Evolutionary conservation across 2,888 invertebrate species (phyloP).

Genomic region (Endomychus coccineus): DNA sequence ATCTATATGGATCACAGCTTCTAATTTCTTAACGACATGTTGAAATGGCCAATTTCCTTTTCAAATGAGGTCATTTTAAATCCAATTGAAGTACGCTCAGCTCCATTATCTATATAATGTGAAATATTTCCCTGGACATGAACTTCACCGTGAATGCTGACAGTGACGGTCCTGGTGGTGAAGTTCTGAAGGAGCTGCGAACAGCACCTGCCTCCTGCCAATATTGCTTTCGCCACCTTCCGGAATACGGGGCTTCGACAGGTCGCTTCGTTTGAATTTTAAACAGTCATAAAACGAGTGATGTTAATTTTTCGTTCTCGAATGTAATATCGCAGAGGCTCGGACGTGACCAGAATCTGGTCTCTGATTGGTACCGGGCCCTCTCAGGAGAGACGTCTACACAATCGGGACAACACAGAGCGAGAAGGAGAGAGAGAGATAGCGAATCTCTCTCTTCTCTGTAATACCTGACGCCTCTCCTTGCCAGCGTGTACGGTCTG

Average conservation of each 20-base stretch:
- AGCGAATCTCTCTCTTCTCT: conserved; percentile 17
- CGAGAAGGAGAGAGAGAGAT: conserved; percentile 18
- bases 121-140: no score
- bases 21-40: no score
- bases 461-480: conserved; percentile 24
- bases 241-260: conserved; percentile 28
- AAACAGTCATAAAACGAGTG: conserved; percentile 46
- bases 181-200: no score
- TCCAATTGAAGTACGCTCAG: no score
- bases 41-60: no score
- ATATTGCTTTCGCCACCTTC: conserved; percentile 33
- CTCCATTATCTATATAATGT: no score
- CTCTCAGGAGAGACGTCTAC: no score
- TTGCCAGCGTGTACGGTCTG: conserved; percentile 7
- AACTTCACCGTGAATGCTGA: no score
- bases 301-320: conserved; percentile 45
- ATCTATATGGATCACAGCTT: no score
- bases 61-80: no score
- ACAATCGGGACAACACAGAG: no score
- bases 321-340: conserved; percentile 41
- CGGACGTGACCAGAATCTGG: conserved; percentile 31
- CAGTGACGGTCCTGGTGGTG: no score
- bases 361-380: conserved; percentile 31
- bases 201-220: conserved; percentile 10
- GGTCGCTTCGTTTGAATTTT: conserved; percentile 37